Base-by-base conservation (phyloP, 2,888 invertebrate species). In the Mythimna pallens region DNA sequence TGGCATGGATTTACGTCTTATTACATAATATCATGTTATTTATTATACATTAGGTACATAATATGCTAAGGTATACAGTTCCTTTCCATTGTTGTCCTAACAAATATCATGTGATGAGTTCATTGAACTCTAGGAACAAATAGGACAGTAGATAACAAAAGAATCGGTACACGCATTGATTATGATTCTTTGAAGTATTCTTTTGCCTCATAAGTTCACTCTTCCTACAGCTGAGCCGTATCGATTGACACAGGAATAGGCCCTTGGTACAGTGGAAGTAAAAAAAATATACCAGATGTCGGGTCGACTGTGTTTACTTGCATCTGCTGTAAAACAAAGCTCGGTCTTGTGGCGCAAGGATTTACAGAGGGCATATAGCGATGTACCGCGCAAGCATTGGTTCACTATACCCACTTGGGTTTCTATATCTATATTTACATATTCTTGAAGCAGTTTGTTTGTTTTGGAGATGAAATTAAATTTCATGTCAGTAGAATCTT, bases 221-320 rank as follows among this genome's bases (percentile, higher is more conserved):
- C 55, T 76, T 65, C 25, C 50, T 59, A 57, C 79, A 75, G 70
- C 67, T 71, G 71, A 73, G 54, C 73, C 70, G 67, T 84, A 78
- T 85, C 87, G 78, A 61, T 66, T 77, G 79, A 77, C 75, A 80
- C 77, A 69, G 86, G 84, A 89, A 92, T 92, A 79, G 86, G 81
- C 84, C 89, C 86, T 85, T 83, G 83, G 87, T 89, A 55, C 84
- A 90, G 89, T 92, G 91, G 92, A 92, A 94, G 87, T 90, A 94
- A 95, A 95, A 95, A 95, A 95, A 94, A 92, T 91, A 91, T 74
- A 90, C 94, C 96, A 96, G 95, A 96, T 96, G 96, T 95, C 83
- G 92, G 87, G 85, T 87, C 90, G 90, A 87, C 91, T 89, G 92
- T 94, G 94, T 94, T 95, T 94, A 94, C 94, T 93, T 95, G 93